Conservation (phyloP, 2,888 invertebrate species). For the Linnaemya vulpina region DNA sequence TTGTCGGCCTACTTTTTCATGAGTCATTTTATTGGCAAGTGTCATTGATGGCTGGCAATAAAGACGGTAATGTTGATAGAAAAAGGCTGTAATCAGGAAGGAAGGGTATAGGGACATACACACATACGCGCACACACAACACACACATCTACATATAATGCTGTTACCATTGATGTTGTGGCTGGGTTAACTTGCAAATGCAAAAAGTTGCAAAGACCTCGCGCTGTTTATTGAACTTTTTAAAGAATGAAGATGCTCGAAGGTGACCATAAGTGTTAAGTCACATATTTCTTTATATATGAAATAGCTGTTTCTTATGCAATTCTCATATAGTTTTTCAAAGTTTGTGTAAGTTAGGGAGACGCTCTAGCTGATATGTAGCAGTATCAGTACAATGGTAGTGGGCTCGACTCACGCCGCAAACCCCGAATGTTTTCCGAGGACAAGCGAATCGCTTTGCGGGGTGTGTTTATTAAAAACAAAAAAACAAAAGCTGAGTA, state of each 20-base stretch:
- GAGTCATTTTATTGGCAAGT: constrained; percentile 66
- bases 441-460: no score
- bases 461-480: no score
- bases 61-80: background rate
- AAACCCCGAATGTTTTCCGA: no score
- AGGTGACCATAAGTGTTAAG: constrained; percentile 38
- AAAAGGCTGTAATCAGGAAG: constrained; percentile 46
- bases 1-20: constrained; percentile 66
- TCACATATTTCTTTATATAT: background rate
- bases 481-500: no score
- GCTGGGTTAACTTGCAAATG: constrained; percentile 54
- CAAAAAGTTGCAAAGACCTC: constrained; percentile 60
- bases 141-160: constrained; percentile 34
- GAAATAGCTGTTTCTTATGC: no score
- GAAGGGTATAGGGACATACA: constrained; percentile 46
- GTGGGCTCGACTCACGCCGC: no score
- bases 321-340: no score
- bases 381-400: no score
- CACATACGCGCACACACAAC: background rate
- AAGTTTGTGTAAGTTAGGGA: no score
- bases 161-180: constrained; percentile 16
- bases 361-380: no score
- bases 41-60: constrained; percentile 29
- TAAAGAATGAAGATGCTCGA: background rate
- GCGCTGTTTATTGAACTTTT: constrained; percentile 66